phyloP scores from a whole-genome alignment of 2,888 invertebrate genomes.

The Yponomeuta cagnagella region DNA sequence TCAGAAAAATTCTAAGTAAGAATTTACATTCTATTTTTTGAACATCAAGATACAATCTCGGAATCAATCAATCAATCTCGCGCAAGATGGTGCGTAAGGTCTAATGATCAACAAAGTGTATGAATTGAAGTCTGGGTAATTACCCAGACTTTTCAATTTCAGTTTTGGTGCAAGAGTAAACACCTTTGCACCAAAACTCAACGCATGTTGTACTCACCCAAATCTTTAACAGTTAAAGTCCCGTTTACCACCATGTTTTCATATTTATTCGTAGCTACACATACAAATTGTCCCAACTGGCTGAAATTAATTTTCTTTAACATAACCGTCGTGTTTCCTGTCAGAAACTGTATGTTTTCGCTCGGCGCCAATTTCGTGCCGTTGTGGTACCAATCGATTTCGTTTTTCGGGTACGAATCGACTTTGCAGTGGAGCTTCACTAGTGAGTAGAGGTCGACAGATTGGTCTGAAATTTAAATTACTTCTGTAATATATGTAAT shows the following conservation, averaged over 20 bases:
- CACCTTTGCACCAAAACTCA: background rate
- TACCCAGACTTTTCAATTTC: no score
- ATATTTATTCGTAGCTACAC: conserved; percentile 67
- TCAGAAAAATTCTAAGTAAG: no score
- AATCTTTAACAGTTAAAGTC: conserved; percentile 40
- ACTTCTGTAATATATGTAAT: background rate
- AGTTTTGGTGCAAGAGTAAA: no score
- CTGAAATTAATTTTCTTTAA: conserved; percentile 44
- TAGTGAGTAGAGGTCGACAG: conserved; percentile 37
- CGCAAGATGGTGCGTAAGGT: no score
- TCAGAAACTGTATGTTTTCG: conserved; percentile 31
- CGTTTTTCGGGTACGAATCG: conserved; percentile 36
- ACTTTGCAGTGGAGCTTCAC: conserved; percentile 25
- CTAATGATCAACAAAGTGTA: no score
- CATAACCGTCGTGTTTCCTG: conserved; percentile 35
- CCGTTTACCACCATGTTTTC: conserved; percentile 42
- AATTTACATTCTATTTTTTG: no score
- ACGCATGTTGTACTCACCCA: conserved; percentile 40
- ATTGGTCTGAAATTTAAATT: conserved; percentile 11
- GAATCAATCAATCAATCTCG: no score
- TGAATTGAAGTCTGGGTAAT: no score
- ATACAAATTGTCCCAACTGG: conserved; percentile 66
- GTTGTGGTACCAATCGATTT: conserved; percentile 50
- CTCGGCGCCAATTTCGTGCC: conserved; percentile 32
- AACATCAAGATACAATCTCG: no score